Evolutionary conservation across 2,888 invertebrate genomes (phyloP).

Genomic region (Dromius quadrimaculatus): DNA sequence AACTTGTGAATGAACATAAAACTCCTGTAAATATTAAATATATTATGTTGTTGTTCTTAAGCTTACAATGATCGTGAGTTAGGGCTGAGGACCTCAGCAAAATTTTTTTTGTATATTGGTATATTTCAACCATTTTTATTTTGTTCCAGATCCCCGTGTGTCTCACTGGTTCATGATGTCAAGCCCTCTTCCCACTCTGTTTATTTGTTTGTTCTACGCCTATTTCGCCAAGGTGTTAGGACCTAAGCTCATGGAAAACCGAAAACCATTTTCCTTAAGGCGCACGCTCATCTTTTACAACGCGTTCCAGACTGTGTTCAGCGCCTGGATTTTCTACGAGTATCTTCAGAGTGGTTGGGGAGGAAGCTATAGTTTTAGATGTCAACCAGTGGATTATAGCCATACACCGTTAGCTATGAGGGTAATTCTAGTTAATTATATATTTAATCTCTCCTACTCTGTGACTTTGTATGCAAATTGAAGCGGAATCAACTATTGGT

Average conservation of each 20-base stretch:
- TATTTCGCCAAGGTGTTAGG: slow-evolving; percentile 85
- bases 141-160: slow-evolving; percentile 85
- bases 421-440: slow-evolving; percentile 64
- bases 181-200: slow-evolving; percentile 87
- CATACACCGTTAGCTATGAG: slow-evolving; percentile 75
- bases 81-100: too few species aligned
- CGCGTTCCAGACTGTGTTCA: slow-evolving; percentile 89
- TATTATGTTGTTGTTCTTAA: too few species aligned
- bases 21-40: too few species aligned
- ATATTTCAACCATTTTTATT: too few species aligned
- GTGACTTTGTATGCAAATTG: too few species aligned
- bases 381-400: slow-evolving; percentile 87
- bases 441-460: not conserved
- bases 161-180: slow-evolving; percentile 91
- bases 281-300: slow-evolving; percentile 87
- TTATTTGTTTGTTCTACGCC: slow-evolving; percentile 86
- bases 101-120: not conserved
- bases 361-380: slow-evolving; percentile 78
- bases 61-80: too few species aligned
- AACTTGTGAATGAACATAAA: too few species aligned
- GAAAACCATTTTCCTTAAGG: slow-evolving; percentile 88
- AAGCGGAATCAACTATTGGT: too few species aligned
- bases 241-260: slow-evolving; percentile 89
- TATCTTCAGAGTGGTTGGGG: slow-evolving; percentile 75
- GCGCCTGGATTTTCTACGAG: slow-evolving; percentile 80